A percentile compares a stretch with the other conserved stretches of the same genome.
Evolutionary conservation across 2,888 invertebrate genomes (phyloP).

Genomic region (Norana najaformis): DNA sequence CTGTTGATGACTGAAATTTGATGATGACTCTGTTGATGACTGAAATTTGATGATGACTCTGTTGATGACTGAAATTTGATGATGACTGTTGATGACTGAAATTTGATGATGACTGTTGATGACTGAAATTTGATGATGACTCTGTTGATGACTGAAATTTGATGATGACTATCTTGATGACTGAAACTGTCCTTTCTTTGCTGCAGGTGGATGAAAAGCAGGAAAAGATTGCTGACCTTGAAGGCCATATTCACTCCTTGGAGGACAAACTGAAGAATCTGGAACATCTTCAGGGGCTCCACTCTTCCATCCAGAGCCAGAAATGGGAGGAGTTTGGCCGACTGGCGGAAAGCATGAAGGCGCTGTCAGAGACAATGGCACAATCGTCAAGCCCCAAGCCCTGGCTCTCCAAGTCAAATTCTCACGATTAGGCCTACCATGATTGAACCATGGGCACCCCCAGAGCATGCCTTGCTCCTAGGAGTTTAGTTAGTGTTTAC

Average conservation of each 20-base stretch:
- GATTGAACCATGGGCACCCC: not conserved
- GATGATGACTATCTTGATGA: not conserved
- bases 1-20: too few relatives aligned
- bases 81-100: too few relatives aligned
- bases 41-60: too few relatives aligned
- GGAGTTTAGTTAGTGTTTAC: not conserved
- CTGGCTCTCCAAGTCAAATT: not conserved
- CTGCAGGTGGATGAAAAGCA: slow-evolving; percentile 53
- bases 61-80: too few relatives aligned
- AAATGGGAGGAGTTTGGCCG: slow-evolving; percentile 61
- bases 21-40: too few relatives aligned
- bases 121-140: too few relatives aligned
- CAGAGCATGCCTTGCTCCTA: not conserved
- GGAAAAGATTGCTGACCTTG: slow-evolving; percentile 48
- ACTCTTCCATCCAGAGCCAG: slow-evolving; percentile 55
- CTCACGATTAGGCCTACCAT: not conserved
- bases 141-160: too few relatives aligned
- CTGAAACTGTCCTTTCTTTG: slow-evolving; percentile 10
- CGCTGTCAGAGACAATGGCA: slow-evolving; percentile 49
- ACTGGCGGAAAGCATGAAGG: slow-evolving; percentile 61
- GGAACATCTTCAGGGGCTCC: slow-evolving; percentile 51
- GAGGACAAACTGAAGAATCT: slow-evolving; percentile 46
- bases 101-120: too few relatives aligned
- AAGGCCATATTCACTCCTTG: slow-evolving; percentile 45
- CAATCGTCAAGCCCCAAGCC: not conserved